Percentiles rank a stretch among this genome's conserved stretches.
phyloP scores from a whole-genome alignment of 2,888 invertebrate genomes.

The Agrotis puta region DNA sequence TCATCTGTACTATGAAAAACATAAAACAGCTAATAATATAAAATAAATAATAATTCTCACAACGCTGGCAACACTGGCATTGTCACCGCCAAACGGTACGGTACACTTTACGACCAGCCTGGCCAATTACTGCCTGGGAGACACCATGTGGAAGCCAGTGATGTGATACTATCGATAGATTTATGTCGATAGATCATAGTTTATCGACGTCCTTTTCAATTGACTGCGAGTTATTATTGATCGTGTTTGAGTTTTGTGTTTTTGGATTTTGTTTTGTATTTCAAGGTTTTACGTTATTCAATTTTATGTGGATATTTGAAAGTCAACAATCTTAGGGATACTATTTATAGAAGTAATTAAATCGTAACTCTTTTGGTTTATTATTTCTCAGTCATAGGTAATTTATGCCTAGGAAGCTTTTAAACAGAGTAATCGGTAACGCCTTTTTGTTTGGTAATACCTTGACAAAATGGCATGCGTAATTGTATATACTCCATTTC shows the following conservation, averaged over 20 bases:
- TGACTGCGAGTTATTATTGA: constrained; percentile 39
- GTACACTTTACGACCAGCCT: constrained; percentile 72
- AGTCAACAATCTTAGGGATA: not conserved
- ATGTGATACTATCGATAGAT: constrained; percentile 66
- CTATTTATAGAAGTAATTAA: no score
- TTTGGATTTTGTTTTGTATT: not conserved
- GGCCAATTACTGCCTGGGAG: constrained; percentile 85
- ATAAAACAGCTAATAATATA: constrained; percentile 41
- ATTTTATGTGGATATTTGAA: not conserved
- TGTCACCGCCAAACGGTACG: constrained; percentile 72
- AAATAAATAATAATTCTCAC: constrained; percentile 62
- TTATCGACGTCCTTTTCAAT: constrained; percentile 51
- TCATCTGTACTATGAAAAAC: constrained; percentile 8
- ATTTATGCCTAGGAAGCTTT: no score
- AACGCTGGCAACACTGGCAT: constrained; percentile 59
- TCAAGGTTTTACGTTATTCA: not conserved
- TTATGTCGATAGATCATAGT: constrained; percentile 58
- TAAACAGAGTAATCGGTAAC: not conserved
- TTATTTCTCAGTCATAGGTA: not conserved
- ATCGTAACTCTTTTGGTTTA: no score
- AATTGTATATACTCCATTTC: no score
- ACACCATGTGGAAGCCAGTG: constrained; percentile 80
- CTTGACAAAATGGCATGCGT: not conserved
- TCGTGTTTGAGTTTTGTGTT: constrained; percentile 11
- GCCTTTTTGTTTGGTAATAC: not conserved